Evolutionary conservation across 2,113 vertebrate species (phyloP), one percentile per base, ranked within the genome.

Genomic region (Tragelaphus imberbis): DNA sequence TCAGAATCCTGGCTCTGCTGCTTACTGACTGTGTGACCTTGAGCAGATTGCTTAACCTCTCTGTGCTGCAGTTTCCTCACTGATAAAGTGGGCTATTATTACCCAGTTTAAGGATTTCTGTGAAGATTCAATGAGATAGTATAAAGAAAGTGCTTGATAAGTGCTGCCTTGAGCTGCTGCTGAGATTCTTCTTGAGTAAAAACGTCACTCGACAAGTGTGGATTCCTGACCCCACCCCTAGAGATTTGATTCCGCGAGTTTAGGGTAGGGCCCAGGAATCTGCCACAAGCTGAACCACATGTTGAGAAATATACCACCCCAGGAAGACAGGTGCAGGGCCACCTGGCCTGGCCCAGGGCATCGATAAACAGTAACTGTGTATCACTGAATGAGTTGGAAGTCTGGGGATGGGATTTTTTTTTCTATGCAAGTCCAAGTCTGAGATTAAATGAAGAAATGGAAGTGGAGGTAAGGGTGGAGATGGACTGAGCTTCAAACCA

Each of bases 311-410:
- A 96, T 58, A 65, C 33, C 49, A 86, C 96, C 88, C 49, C 49
- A 33, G 97, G 96, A 85, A 91, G 82, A 90, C 97, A 97, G 98
- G 96, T 97, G 96, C n/a, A 49, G 4, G 92, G 85, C 87, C 95
- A 97, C 89, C 96, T 97, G 97, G 75, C 61, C 93, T 85, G 33
- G 77, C 84, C 90, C 84, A 17, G 85, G 91, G 97, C 91, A 55
- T 14, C 40, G 89, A 82, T 96, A 80, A 93, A 59, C 36, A 17
- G 77, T 55, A 91, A 80, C 68, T 30, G 15, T 7, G 47, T 71
- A 49, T 80, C 79, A 19, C 3, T 13, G 36, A 94, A n/a, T 93
- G 68, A 61, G 77, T 9, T 15, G 82, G 25, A 47, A 47, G 49
- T 92, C 47, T 19, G 11, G 56, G 40, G 28, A 56, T 88, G 61